These are phyloP conservation scores for Dipodomys spectabilis DNA, from an alignment of 2,113 vertebrate genomes.

Conservation along the genomic window DNA sequence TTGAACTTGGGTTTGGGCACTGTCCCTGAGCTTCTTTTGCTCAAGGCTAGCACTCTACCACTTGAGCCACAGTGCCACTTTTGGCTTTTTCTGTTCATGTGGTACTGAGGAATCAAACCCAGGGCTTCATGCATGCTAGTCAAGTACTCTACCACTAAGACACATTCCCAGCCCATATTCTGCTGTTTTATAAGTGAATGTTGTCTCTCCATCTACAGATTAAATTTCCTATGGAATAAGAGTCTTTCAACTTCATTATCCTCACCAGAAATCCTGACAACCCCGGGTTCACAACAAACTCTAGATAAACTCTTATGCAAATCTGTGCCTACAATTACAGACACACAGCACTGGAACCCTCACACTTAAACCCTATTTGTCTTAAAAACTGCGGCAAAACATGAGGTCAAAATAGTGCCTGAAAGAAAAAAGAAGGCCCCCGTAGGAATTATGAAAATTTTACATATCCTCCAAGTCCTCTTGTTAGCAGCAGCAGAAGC, in stretches of 20 bases:
- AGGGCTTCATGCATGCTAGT: too few species aligned
- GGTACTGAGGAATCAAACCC: too few species aligned
- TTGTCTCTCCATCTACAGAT: background rate
- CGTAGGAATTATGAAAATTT: constrained; percentile 47
- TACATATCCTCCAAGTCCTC: constrained; percentile 26
- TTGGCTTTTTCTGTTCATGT: too few species aligned
- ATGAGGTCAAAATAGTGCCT: background rate
- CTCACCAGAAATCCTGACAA: background rate
- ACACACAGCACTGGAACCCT: background rate
- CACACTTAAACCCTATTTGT: constrained; percentile 49
- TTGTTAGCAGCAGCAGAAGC: constrained; percentile 52
- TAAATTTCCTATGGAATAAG: background rate
- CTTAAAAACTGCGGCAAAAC: constrained; percentile 42
- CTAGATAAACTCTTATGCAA: constrained; percentile 20
- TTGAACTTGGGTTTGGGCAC: too few species aligned
- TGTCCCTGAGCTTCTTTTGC: too few species aligned
- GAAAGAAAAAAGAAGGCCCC: background rate
- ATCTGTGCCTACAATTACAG: background rate
- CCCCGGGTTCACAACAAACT: background rate
- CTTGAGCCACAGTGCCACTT: too few species aligned
- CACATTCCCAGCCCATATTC: background rate
- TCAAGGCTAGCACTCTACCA: too few species aligned
- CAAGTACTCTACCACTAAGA: too few species aligned
- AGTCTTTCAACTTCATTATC: background rate
- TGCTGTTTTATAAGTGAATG: constrained; percentile 24